These are phyloP conservation scores for Callosobruchus maculatus DNA, from an alignment of 2,888 invertebrate genomes.

Conservation along the genomic window DNA sequence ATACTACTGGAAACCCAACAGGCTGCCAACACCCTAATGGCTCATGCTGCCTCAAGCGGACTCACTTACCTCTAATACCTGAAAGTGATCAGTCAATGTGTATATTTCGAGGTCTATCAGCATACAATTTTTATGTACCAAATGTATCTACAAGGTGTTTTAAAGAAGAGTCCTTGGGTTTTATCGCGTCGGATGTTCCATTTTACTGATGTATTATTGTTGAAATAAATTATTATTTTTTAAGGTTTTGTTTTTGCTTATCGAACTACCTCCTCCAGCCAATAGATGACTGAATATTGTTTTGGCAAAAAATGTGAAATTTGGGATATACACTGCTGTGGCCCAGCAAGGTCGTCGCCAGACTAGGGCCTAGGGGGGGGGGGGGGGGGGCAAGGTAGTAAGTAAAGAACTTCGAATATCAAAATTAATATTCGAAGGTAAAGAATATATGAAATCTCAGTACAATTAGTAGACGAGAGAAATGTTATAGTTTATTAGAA, in stretches of 20 bases:
- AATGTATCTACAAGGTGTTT: not conserved
- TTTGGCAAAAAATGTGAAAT: too few relatives aligned
- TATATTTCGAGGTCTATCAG: not conserved
- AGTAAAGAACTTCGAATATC: too few relatives aligned
- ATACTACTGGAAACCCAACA: slow-evolving; percentile 84
- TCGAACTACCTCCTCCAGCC: too few relatives aligned
- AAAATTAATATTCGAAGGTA: too few relatives aligned
- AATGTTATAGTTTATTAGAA: too few relatives aligned
- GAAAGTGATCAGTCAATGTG: not conserved
- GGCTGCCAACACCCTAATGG: slow-evolving; percentile 83
- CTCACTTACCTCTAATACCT: slow-evolving; percentile 48
- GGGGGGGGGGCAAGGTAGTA: too few relatives aligned
- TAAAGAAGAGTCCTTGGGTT: not conserved
- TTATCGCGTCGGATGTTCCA: not conserved
- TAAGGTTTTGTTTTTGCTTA: not conserved
- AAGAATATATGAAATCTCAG: too few relatives aligned
- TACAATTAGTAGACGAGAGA: too few relatives aligned
- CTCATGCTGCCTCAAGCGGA: slow-evolving; percentile 80
- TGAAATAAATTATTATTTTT: not conserved
- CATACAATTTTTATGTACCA: not conserved
- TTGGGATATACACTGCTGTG: too few relatives aligned
- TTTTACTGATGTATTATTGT: not conserved
- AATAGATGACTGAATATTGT: too few relatives aligned
- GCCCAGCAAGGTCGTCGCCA: too few relatives aligned
- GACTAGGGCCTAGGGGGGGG: too few relatives aligned